A percentile compares a stretch with the other conserved stretches of the same genome.
phyloP scores from a whole-genome alignment of 2,113 vertebrate genomes.

The Prochilodus magdalenae region DNA sequence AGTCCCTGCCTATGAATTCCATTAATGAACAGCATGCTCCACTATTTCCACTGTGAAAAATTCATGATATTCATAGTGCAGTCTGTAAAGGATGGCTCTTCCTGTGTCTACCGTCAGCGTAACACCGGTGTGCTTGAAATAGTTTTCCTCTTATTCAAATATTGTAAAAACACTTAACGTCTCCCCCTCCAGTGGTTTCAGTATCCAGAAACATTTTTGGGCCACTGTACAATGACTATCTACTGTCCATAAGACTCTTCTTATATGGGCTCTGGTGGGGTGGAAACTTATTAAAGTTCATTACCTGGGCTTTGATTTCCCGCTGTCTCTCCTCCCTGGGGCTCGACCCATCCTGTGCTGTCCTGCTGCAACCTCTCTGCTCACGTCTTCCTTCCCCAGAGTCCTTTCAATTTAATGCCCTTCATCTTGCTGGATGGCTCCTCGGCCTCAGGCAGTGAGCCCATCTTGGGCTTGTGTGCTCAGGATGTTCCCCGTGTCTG shows the following conservation, averaged over 20 bases:
- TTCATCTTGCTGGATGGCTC: constrained; percentile 75
- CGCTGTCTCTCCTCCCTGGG: constrained; percentile 74
- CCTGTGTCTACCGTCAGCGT: too few species aligned
- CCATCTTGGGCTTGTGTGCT: constrained; percentile 70
- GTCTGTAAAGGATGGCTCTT: too few species aligned
- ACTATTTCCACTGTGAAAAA: too few species aligned
- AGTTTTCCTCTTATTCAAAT: too few species aligned
- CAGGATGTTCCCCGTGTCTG: constrained; percentile 82
- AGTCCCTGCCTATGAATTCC: too few species aligned
- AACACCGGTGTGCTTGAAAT: too few species aligned
- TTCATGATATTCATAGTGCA: too few species aligned
- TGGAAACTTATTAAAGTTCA: background rate
- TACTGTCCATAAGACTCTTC: background rate
- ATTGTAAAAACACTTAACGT: too few species aligned
- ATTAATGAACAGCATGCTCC: too few species aligned
- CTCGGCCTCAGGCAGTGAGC: constrained; percentile 72
- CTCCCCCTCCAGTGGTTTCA: too few species aligned
- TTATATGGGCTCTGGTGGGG: background rate
- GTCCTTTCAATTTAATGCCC: constrained; percentile 65
- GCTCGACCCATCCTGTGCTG: constrained; percentile 71
- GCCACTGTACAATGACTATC: too few species aligned
- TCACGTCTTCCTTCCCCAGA: constrained; percentile 50
- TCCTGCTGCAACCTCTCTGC: constrained; percentile 60
- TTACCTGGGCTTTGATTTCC: constrained; percentile 80
- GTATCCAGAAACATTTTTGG: too few species aligned